Conservation (phyloP, 2,888 invertebrate species). For the Athripsodes cinereus region DNA sequence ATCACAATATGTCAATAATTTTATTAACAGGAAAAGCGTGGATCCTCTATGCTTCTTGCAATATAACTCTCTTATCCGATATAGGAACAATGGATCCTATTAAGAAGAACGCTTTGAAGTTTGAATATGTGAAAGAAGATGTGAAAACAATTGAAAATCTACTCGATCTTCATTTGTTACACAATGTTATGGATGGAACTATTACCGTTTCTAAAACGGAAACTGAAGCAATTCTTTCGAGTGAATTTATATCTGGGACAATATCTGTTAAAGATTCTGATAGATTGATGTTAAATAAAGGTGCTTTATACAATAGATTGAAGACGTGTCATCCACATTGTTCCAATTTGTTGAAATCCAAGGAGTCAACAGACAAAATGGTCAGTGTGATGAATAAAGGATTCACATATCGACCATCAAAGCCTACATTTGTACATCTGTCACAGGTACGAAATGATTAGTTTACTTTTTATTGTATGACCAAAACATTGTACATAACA, state of each 20-base stretch:
- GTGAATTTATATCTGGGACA: slow-evolving; percentile 41
- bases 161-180: slow-evolving; percentile 51
- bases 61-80: slow-evolving; percentile 42
- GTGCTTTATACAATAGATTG: slow-evolving; percentile 30
- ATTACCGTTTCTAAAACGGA: slow-evolving; percentile 28
- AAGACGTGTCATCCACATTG: slow-evolving; percentile 47
- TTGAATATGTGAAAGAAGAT: slow-evolving; percentile 64
- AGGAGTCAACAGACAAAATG: slow-evolving; percentile 36
- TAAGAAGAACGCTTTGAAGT: slow-evolving; percentile 67
- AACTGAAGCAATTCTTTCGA: slow-evolving; percentile 17
- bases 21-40: slow-evolving; percentile 15
- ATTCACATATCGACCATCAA: slow-evolving; percentile 50
- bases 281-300: slow-evolving; percentile 25
- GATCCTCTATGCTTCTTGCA: slow-evolving; percentile 21
- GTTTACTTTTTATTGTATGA: no score
- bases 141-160: slow-evolving; percentile 53
- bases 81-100: slow-evolving; percentile 77
- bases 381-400: slow-evolving; percentile 46
- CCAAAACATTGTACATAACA: no score
- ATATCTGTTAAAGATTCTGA: slow-evolving; percentile 20
- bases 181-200: slow-evolving; percentile 40
- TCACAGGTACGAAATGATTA: slow-evolving; percentile 40
- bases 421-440: slow-evolving; percentile 47
- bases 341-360: slow-evolving; percentile 38
- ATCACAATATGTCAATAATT: slow-evolving; percentile 2